Conservation (phyloP, 2,113 vertebrate species). For the Lichenostomus cassidix region DNA sequence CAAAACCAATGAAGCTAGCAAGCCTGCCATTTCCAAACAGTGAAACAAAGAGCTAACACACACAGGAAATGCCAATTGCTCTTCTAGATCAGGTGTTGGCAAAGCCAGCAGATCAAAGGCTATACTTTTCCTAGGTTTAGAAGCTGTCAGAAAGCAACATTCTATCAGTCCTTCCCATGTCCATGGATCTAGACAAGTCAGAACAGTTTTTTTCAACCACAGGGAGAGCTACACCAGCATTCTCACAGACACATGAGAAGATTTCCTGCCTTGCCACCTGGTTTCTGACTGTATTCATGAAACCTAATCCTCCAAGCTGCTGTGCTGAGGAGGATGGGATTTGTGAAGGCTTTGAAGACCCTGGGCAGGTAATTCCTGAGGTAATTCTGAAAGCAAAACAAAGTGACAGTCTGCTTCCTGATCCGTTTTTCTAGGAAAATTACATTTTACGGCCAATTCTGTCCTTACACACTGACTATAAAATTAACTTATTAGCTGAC, state of each 20-base stretch:
- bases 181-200: background rate
- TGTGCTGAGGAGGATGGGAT: background rate
- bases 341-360: constrained; percentile 15
- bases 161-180: background rate
- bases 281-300: background rate
- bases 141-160: background rate
- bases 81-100: background rate
- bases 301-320: background rate
- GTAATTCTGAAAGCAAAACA: constrained; percentile 61
- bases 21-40: background rate
- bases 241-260: background rate
- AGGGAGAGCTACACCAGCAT: background rate
- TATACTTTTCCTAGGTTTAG: background rate
- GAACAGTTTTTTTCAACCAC: background rate
- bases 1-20: background rate
- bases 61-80: background rate
- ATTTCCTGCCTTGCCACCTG: background rate
- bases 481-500: constrained; percentile 73
- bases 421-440: constrained; percentile 28
- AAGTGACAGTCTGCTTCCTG: constrained; percentile 11
- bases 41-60: background rate
- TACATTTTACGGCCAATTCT: background rate
- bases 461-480: constrained; percentile 36
- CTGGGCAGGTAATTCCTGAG: background rate
- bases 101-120: background rate